phyloP scores from a whole-genome alignment of 2,797 vertebrate genomes.

The Phoeniculus purpureus region DNA sequence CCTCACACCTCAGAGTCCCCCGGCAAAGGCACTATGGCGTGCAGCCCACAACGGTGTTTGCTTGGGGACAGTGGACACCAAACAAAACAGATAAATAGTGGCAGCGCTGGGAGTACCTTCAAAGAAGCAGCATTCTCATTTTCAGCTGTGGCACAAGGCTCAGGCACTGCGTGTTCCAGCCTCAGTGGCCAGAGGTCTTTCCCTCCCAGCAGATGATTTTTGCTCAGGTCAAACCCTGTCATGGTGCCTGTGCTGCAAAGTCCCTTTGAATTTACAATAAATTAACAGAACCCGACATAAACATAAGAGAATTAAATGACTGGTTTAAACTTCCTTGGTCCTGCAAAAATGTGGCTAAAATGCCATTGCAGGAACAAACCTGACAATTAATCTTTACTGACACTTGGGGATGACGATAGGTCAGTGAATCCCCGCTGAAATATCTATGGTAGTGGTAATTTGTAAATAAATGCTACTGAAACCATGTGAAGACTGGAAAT shows the following conservation, averaged over 20 bases:
- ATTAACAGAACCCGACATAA: constrained; percentile 62
- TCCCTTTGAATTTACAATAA: constrained; percentile 26
- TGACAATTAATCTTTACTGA: not conserved
- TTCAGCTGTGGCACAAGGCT: constrained; percentile 11
- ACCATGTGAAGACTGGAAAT: not conserved
- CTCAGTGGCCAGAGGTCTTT: constrained; percentile 34
- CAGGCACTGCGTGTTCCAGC: not conserved
- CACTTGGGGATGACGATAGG: not conserved
- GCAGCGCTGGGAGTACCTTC: not conserved
- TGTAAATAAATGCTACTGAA: not conserved
- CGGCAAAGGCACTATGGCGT: not conserved
- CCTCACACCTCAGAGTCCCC: not conserved
- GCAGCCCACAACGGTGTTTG: not conserved
- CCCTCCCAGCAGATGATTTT: constrained; percentile 53
- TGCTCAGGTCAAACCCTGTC: constrained; percentile 22
- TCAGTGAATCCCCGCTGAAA: not conserved
- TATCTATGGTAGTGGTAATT: not conserved
- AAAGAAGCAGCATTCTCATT: not conserved
- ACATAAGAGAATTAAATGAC: constrained; percentile 47
- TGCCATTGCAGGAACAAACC: not conserved
- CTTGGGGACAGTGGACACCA: not conserved
- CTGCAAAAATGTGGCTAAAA: not conserved
- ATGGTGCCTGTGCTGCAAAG: constrained; percentile 13
- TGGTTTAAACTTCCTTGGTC: constrained; percentile 20
- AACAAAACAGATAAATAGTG: not conserved